Evolutionary conservation across 2,888 invertebrate species (phyloP).

Genomic region (Iselma pallidipennis): DNA sequence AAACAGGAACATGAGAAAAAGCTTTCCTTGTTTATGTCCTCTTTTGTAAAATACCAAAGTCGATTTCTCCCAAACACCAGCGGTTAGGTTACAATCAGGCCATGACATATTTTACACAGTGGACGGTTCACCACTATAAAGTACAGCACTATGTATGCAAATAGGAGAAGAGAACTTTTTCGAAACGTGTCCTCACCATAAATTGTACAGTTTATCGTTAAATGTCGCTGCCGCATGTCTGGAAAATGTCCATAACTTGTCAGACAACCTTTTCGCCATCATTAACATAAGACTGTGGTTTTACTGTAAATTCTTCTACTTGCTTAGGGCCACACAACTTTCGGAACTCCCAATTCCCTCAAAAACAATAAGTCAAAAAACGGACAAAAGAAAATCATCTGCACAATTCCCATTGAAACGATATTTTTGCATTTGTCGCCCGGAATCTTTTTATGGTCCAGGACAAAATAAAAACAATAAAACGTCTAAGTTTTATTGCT

Average conservation of each 20-base stretch:
- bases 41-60: conserved; percentile 20
- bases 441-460: conserved; percentile 28
- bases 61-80: conserved; percentile 14
- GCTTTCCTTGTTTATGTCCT: no score
- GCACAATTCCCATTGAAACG: conserved; percentile 16
- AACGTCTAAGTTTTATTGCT: conserved; percentile 35
- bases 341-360: neutral
- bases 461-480: conserved; percentile 34
- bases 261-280: conserved; percentile 42
- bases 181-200: conserved; percentile 43
- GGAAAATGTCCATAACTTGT: conserved; percentile 42
- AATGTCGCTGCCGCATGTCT: conserved; percentile 47
- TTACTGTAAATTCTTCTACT: conserved; percentile 13
- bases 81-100: conserved; percentile 24
- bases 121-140: conserved; percentile 40
- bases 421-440: conserved; percentile 26
- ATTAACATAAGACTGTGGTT: conserved; percentile 40
- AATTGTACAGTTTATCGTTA: conserved; percentile 44
- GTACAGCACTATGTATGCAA: conserved; percentile 50
- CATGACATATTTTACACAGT: conserved; percentile 30
- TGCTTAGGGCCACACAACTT: neutral
- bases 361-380: conserved; percentile 6
- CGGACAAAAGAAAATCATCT: conserved; percentile 5
- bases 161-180: conserved; percentile 47
- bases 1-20: no score